These are phyloP conservation scores for Campodea augens DNA, from an alignment of 1,140 invertebrate genomes.

Conservation along the genomic window DNA sequence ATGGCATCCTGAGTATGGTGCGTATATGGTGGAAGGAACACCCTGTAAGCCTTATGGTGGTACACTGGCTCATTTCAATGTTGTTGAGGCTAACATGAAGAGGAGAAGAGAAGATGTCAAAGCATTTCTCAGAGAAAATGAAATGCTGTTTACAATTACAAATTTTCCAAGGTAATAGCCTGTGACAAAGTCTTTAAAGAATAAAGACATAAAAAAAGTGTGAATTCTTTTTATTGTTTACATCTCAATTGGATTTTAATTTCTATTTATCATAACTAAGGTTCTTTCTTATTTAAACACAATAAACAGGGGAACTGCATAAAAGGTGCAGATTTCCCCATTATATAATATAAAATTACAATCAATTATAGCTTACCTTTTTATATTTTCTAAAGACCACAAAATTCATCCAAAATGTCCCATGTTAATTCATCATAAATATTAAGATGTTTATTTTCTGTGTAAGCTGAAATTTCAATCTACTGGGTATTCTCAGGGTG, in stretches of 20 bases:
- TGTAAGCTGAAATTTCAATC: no score
- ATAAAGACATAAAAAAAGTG: neutral
- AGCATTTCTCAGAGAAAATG: constrained; percentile 51
- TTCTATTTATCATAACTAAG: neutral
- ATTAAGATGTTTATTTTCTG: no score
- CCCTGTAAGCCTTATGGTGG: constrained; percentile 90
- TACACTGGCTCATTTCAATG: constrained; percentile 85
- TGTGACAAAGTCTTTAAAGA: neutral
- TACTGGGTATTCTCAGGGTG: no score
- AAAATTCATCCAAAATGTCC: no score
- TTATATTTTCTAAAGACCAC: no score
- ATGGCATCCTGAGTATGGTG: constrained; percentile 95
- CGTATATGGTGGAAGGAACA: constrained; percentile 99
- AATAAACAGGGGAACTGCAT: no score
- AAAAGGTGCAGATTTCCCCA: no score
- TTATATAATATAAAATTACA: no score
- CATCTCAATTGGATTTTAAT: no score
- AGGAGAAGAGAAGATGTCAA: constrained; percentile 70
- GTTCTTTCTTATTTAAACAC: neutral
- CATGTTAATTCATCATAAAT: no score
- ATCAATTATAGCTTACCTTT: no score
- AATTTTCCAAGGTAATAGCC: constrained; percentile 84
- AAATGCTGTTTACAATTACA: constrained; percentile 74
- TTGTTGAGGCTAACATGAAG: constrained; percentile 95
- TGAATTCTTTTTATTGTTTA: no score